A percentile compares a stretch with the other conserved stretches of the same genome.
Evolutionary conservation across 2,888 invertebrate genomes (phyloP).

Genomic region (Xylocampa areola): DNA sequence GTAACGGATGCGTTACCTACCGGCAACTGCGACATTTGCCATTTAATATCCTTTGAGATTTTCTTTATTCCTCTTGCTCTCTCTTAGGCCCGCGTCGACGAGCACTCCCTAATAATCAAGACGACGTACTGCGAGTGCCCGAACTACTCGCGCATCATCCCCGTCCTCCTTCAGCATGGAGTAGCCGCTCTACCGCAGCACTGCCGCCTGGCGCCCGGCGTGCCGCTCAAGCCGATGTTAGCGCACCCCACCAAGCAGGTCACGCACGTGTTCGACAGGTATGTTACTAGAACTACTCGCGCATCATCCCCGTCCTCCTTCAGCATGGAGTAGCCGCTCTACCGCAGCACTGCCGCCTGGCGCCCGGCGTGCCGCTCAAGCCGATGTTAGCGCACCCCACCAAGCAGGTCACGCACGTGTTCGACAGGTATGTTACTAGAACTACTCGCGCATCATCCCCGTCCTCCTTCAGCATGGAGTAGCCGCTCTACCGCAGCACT

Average conservation of each 20-base stretch:
- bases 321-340: too few species aligned
- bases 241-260: slow-evolving; percentile 99
- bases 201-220: slow-evolving; percentile 96
- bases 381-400: slow-evolving; percentile 99
- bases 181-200: slow-evolving; percentile 92
- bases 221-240: slow-evolving; percentile 99
- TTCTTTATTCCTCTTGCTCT: background rate
- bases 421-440: slow-evolving; percentile 59
- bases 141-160: slow-evolving; percentile 96
- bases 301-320: too few species aligned
- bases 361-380: slow-evolving; percentile 97
- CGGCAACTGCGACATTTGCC: too few species aligned
- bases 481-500: slow-evolving; percentile 92
- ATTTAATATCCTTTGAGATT: too few species aligned
- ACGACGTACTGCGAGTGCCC: slow-evolving; percentile 99
- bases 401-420: slow-evolving; percentile 96
- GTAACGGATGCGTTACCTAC: too few species aligned
- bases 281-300: slow-evolving; percentile 76
- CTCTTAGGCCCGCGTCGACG: slow-evolving; percentile 86
- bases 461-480: slow-evolving; percentile 95
- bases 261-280: slow-evolving; percentile 92
- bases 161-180: slow-evolving; percentile 94
- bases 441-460: too few species aligned
- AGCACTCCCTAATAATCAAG: slow-evolving; percentile 94
- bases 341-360: slow-evolving; percentile 94